Percentiles rank a stretch among this genome's conserved stretches.
Evolutionary conservation across 2,888 invertebrate genomes (phyloP).

Genomic region (Cosmia trapezina): DNA sequence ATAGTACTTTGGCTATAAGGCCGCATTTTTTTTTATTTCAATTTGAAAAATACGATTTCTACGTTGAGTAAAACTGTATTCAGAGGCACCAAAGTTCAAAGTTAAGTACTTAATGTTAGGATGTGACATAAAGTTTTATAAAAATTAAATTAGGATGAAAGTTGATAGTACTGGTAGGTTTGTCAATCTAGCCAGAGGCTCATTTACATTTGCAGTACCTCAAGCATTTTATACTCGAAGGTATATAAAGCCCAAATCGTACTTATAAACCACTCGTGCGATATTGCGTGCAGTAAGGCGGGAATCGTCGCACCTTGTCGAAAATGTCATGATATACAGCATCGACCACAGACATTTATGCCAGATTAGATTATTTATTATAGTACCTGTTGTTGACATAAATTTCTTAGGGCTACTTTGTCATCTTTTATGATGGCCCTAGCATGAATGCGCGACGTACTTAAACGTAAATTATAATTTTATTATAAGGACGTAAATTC

Average conservation of each 20-base stretch:
- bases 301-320: constrained; percentile 19
- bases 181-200: background rate
- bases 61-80: background rate
- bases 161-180: background rate
- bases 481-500: no score
- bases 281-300: constrained; percentile 15
- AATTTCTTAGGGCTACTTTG: background rate
- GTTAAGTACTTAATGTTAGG: background rate
- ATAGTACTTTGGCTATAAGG: no score
- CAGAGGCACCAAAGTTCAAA: background rate
- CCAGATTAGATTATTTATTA: background rate
- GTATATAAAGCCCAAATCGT: background rate
- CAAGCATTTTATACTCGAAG: background rate
- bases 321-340: constrained; percentile 19
- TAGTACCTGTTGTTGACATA: background rate
- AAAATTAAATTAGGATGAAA: background rate
- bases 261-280: background rate
- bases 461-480: no score
- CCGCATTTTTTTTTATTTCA: no score
- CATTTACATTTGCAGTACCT: background rate
- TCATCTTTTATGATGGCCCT: background rate
- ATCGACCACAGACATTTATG: background rate
- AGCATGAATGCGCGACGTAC: background rate
- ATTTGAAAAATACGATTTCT: background rate
- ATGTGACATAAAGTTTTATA: background rate